Evolutionary conservation across 2,113 vertebrate genomes (phyloP).

Genomic region (Chelonoidis abingdonii): DNA sequence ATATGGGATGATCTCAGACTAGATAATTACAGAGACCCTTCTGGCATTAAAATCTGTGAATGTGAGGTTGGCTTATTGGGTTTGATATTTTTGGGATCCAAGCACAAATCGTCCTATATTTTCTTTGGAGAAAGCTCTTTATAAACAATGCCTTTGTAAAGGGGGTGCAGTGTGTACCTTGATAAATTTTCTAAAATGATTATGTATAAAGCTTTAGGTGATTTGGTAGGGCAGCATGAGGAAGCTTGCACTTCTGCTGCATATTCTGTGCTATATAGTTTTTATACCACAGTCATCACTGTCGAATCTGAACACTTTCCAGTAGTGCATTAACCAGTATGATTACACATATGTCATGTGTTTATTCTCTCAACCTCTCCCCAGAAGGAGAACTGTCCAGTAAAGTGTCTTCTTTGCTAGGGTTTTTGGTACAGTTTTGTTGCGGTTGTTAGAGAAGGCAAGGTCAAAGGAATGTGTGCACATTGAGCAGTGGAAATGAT

Average conservation of each 20-base stretch:
- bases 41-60: background rate
- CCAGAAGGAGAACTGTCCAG: background rate
- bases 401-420: background rate
- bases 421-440: background rate
- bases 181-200: background rate
- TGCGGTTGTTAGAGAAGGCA: background rate
- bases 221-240: background rate
- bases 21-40: background rate
- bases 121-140: background rate
- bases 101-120: background rate
- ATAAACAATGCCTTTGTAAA: background rate
- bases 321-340: background rate
- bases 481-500: background rate
- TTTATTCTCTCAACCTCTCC: background rate
- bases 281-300: background rate
- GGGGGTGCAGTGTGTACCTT: background rate
- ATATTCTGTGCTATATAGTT: background rate
- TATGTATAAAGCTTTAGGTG: background rate
- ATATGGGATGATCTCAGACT: background rate
- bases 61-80: background rate
- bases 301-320: background rate
- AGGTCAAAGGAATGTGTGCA: background rate
- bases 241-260: background rate
- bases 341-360: background rate
- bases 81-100: background rate